phyloP scores from a whole-genome alignment of 2,797 vertebrate genomes.

The Chaetophractus vellerosus region DNA sequence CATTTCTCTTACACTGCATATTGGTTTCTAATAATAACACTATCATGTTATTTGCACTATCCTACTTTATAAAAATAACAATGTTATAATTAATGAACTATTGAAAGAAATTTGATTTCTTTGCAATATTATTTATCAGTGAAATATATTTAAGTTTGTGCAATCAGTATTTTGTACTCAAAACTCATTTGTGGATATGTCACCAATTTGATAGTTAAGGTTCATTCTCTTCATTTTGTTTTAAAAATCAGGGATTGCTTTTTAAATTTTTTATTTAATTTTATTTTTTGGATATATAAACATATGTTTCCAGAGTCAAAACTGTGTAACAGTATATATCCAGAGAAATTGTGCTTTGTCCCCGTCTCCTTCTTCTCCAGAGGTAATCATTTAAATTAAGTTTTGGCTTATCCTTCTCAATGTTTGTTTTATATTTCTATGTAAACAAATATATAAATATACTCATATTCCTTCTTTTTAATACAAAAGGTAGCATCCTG shows the following conservation, averaged over 20 bases:
- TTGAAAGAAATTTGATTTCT: neutral
- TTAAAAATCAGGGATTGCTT: neutral
- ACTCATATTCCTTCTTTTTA: neutral
- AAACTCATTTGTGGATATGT: neutral
- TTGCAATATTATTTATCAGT: neutral
- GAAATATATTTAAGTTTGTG: neutral
- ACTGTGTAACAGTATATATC: neutral
- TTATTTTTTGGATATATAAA: neutral
- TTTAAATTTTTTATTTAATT: neutral
- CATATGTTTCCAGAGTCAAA: neutral
- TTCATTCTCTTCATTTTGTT: conserved; percentile 1
- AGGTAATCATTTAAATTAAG: neutral
- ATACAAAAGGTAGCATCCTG: neutral
- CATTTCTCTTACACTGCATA: neutral
- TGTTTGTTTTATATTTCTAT: neutral
- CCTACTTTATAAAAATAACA: neutral
- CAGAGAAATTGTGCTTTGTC: neutral
- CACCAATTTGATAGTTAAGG: neutral
- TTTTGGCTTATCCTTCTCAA: neutral
- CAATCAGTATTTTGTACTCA: neutral
- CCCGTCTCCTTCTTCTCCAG: neutral
- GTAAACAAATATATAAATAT: neutral
- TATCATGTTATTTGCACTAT: neutral
- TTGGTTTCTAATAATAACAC: neutral
- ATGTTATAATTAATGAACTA: neutral